A percentile compares a stretch with the other conserved stretches of the same genome.
Evolutionary conservation across 1,140 invertebrate species (phyloP).

Genomic region (Heliconius eleuchia): DNA sequence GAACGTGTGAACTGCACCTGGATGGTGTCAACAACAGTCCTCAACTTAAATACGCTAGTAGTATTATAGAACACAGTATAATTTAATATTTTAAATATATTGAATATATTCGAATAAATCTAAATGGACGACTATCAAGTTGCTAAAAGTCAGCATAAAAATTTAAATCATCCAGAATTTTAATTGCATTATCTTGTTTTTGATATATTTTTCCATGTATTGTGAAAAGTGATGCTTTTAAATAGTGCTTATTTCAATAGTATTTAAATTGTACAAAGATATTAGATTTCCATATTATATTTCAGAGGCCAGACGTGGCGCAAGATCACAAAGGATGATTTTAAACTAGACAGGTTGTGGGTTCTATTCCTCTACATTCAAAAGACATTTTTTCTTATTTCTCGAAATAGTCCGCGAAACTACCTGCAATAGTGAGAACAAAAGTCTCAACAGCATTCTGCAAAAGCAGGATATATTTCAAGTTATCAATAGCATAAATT

Average conservation of each 20-base stretch:
- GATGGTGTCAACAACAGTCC: too few species aligned
- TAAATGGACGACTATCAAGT: not conserved
- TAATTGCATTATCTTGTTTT: not conserved
- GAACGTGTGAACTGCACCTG: too few species aligned
- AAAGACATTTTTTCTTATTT: too few species aligned
- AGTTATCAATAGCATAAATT: conserved; percentile 37
- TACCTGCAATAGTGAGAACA: not conserved
- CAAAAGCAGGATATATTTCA: conserved; percentile 28
- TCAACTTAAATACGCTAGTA: too few species aligned
- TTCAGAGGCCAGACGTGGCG: too few species aligned
- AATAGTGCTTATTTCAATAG: not conserved
- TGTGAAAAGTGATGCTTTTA: not conserved
- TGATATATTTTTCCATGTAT: not conserved
- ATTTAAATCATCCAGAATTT: not conserved
- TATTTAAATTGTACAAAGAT: not conserved
- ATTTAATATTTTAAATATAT: not conserved
- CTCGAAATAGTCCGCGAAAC: too few species aligned
- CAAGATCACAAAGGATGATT: too few species aligned
- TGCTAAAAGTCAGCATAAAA: not conserved
- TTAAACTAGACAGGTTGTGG: too few species aligned
- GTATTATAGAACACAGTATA: too few species aligned
- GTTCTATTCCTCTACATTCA: too few species aligned
- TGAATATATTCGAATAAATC: not conserved
- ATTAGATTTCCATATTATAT: not conserved
- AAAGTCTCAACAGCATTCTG: not conserved